Percentiles rank a stretch among this genome's conserved stretches.
Conservation (phyloP, 2,113 vertebrate species). For the Chiloscyllium plagiosum region DNA sequence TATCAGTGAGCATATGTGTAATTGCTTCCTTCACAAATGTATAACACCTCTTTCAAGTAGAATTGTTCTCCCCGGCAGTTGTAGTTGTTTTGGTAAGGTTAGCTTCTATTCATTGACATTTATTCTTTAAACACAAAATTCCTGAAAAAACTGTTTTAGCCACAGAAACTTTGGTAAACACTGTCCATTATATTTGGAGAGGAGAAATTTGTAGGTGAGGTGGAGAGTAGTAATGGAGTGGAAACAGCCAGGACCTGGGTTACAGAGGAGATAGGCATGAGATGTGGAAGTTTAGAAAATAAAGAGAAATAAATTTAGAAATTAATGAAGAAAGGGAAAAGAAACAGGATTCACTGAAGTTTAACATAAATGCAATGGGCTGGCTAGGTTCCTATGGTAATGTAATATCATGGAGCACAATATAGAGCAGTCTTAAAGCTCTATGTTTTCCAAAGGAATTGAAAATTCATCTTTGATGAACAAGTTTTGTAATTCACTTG, state of each 20-base stretch:
- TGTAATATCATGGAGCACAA: background rate
- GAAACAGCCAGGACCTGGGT: background rate
- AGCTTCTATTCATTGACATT: background rate
- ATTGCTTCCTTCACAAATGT: conserved; percentile 55
- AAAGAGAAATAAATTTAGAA: background rate
- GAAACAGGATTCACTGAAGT: background rate
- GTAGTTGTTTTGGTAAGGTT: no score
- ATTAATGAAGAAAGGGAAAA: background rate
- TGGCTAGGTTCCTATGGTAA: background rate
- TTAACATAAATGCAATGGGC: background rate
- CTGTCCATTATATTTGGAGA: background rate
- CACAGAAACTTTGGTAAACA: background rate
- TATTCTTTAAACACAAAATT: background rate
- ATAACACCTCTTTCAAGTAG: background rate
- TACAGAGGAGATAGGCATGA: background rate
- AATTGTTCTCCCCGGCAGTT: background rate
- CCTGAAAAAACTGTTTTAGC: background rate
- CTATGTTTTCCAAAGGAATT: background rate
- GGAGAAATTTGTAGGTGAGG: background rate
- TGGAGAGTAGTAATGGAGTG: background rate
- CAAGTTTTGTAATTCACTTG: background rate
- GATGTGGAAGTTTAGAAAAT: background rate
- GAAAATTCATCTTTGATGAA: background rate
- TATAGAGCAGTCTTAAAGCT: background rate
- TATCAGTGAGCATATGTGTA: conserved; percentile 59